Evolutionary conservation across 2,888 invertebrate species (phyloP).

Genomic region (Drosophila paracracens): DNA sequence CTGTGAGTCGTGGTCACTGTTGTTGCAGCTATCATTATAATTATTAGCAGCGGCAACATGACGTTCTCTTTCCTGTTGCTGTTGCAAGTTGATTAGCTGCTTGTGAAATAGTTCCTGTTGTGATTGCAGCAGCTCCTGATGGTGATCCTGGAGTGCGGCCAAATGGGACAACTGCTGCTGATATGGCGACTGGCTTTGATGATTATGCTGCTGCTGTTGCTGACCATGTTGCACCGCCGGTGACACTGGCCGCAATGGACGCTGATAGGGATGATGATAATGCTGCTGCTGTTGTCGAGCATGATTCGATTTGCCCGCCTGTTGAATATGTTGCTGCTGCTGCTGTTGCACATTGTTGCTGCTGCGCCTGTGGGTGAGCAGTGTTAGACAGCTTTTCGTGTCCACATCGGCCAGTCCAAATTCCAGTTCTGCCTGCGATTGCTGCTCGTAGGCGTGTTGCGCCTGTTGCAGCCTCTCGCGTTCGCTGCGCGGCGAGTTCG

Average conservation of each 20-base stretch:
- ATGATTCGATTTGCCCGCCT: conserved; percentile 63
- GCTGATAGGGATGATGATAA: conserved; percentile 74
- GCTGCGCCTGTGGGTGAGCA: conserved; percentile 62
- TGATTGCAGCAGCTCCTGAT: conserved; percentile 66
- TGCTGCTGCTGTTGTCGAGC: conserved; percentile 46
- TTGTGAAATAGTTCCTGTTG: conserved; percentile 81
- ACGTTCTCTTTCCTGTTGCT: conserved; percentile 53
- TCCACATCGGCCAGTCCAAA: conserved; percentile 78
- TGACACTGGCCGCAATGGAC: conserved; percentile 59
- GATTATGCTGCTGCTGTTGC: conserved; percentile 35
- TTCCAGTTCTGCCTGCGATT: conserved; percentile 71
- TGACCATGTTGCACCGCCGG: conserved; percentile 36
- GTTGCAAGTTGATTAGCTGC: conserved; percentile 74
- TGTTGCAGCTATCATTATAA: conserved; percentile 66
- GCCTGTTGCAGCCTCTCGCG: conserved; percentile 68
- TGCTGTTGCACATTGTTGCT: conserved; percentile 48
- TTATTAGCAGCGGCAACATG: conserved; percentile 40
- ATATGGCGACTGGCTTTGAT: conserved; percentile 60
- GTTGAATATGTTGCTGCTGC: conserved; percentile 77
- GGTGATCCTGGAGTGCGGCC: conserved; percentile 70
- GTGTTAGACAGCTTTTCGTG: conserved; percentile 50
- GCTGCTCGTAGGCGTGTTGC: conserved; percentile 73
- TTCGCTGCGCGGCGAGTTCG: conserved; percentile 71
- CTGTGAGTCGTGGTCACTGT: conserved; percentile 75
- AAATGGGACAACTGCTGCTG: conserved; percentile 69